Base-by-base conservation (phyloP, 2,797 vertebrate species). In the Phalanger gymnotis region DNA sequence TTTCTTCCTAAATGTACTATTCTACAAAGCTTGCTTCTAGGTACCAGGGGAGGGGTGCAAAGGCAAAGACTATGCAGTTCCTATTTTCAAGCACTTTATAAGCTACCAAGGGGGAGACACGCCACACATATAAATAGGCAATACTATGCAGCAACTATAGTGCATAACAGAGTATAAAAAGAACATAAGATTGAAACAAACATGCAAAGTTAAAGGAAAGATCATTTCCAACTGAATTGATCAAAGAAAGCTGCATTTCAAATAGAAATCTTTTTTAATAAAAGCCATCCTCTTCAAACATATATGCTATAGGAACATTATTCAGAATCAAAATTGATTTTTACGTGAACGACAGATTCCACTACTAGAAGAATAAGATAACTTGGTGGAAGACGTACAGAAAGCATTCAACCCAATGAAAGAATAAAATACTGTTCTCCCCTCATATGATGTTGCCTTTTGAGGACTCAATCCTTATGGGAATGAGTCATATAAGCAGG, bases 401-500 rank as follows among this genome's bases (percentile, higher is more conserved):
- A 87, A 47, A 7, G 73, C 22, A 87, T 51, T 51, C 40, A 47
- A 11, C 40, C 22, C 40, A 27, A 25, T 40, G 14, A 9, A 40
- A 40, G 16, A 73, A 91, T 94, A 93, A 91, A 30, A 31, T 81
- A 90, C 54, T 90, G 92, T 91, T 92, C 96, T 93, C 51, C 93
- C 54, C 87, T 94, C 61, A 61, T 90, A 81, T 47, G n/a, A 2
- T 34, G 40, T 95, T 95, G 13, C 55, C 58, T 90, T 5, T 31
- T 94, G 55, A 90, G 56, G 25, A 34, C 2, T 81, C 61, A 87
- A 3, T 51, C 40, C 73, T 47, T 87, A 10, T 2, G 12, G 40
- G 51, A 93, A 91, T 94, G 90, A 87, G n/a, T 7, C 40, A 51
- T 87, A 5, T 87, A 47, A 47, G 40, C 22, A 34, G 73, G 73